Evolutionary conservation across 2,888 invertebrate species (phyloP).

Genomic region (Rugalucina vietnamica): DNA sequence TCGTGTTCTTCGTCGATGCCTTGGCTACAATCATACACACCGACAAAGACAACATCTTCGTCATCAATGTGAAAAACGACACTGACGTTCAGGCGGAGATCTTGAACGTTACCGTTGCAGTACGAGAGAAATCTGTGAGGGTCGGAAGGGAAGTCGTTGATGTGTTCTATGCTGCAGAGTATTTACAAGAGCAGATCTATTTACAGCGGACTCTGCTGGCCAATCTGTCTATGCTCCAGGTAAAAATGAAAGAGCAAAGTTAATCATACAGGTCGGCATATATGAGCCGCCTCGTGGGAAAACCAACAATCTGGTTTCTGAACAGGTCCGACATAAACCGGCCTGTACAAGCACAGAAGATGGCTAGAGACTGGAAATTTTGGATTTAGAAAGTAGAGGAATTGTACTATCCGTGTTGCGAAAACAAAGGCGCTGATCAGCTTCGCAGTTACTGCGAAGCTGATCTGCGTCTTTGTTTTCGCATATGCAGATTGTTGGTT

Average conservation of each 20-base stretch:
- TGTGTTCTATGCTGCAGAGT: slow-evolving; percentile 93
- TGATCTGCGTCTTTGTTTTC: too few species aligned
- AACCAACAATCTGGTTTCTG: too few species aligned
- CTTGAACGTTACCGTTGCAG: slow-evolving; percentile 97
- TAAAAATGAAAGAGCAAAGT: too few species aligned
- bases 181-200: slow-evolving; percentile 96
- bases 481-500: too few species aligned
- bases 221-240: slow-evolving; percentile 93
- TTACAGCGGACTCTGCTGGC: slow-evolving; percentile 94
- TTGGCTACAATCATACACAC: slow-evolving; percentile 96
- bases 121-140: slow-evolving; percentile 84
- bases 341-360: too few species aligned
- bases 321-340: too few species aligned
- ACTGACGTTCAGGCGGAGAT: slow-evolving; percentile 92
- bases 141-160: slow-evolving; percentile 83
- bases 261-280: too few species aligned
- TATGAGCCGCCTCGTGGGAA: too few species aligned
- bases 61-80: slow-evolving; percentile 96
- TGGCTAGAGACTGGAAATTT: too few species aligned
- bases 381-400: neutral
- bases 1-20: slow-evolving; percentile 94
- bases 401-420: too few species aligned
- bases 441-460: too few species aligned
- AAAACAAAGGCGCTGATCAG: too few species aligned
- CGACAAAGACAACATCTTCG: slow-evolving; percentile 95